phyloP scores from a whole-genome alignment of 2,797 vertebrate genomes.

The Trichosurus vulpecula region DNA sequence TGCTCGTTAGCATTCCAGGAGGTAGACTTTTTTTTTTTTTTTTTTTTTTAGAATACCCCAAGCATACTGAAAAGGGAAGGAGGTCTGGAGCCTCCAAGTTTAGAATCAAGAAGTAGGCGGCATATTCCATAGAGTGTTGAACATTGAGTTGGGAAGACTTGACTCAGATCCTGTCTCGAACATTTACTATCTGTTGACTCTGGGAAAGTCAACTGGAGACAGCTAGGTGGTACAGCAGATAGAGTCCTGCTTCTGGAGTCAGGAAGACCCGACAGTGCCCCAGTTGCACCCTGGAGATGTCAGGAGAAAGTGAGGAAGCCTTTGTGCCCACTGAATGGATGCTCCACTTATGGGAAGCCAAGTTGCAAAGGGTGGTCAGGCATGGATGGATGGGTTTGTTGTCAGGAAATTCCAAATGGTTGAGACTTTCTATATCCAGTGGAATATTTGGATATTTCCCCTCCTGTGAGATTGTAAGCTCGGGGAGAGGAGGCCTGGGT shows the following conservation, averaged over 20 bases:
- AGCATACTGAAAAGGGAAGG: not conserved
- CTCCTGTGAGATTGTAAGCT: not conserved
- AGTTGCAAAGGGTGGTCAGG: not conserved
- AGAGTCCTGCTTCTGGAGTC: not conserved
- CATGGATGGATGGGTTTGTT: not conserved
- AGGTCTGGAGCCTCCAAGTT: not conserved
- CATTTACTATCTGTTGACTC: not conserved
- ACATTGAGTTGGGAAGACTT: not conserved
- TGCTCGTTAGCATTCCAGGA: not conserved
- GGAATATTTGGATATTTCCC: not conserved
- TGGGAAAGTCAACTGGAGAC: not conserved
- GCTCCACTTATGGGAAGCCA: not conserved
- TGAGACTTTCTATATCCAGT: not conserved
- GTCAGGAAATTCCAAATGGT: not conserved
- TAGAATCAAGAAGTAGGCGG: not conserved
- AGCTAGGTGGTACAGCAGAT: no score
- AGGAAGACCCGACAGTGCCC: not conserved
- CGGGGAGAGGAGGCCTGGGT: not conserved
- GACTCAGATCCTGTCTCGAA: not conserved
- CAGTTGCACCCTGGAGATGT: no score
- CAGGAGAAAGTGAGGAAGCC: not conserved
- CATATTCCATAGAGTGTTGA: not conserved
- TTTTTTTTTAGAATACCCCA: not conserved
- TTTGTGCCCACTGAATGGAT: not conserved
- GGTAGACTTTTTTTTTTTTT: not conserved